Evolutionary conservation across 1,140 invertebrate species (phyloP), one percentile per base, ranked within the genome.

Genomic region (Pseudoatta argentina): DNA sequence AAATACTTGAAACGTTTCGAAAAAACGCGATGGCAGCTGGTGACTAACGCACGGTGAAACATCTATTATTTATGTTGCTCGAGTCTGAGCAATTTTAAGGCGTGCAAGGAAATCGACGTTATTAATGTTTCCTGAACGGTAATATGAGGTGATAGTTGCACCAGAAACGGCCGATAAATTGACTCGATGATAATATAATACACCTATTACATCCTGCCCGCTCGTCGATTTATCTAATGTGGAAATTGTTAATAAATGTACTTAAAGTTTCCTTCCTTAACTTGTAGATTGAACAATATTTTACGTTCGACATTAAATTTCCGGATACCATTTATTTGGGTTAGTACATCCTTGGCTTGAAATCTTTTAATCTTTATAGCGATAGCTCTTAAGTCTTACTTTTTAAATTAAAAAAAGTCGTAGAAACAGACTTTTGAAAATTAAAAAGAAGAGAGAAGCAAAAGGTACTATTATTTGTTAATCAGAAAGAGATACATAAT

Each of bases 61-160:
- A 6, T 16, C 10, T 21, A 82, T 67, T 67, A 67, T 82, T 82
- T 72, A 82, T 18, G 21, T 82, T 72, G 18, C 16, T 30, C 39
- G 34, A 34, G 6, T 1, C 2, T 5, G 7, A 67, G 44, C 24
- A 67, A 67, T 78, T 59, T 78, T 24, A 66, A 14, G 34, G 44
- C 61, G 61, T 78, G 63, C 27, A 63, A 71, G 64, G 21, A 57
- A 81, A 81, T 81, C 66, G 78, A 81, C 55, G 16, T 81, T 81
- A 81, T 81, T 81, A 79, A 66, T 79, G 64, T 71, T 81, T 57
- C 64, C 53, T 59, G 64, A 81, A 44, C 24, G 21, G 53, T 81
- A 81, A 59, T 71, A 57, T 34, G 51, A 69, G 34, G 21, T 44
- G 53, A 81, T 81, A 30, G 64, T 55, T 81, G 21, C 51, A 69